These are phyloP conservation scores for Aculops lycopersici DNA, from an alignment of 1,140 invertebrate species.

Conservation along the genomic window DNA sequence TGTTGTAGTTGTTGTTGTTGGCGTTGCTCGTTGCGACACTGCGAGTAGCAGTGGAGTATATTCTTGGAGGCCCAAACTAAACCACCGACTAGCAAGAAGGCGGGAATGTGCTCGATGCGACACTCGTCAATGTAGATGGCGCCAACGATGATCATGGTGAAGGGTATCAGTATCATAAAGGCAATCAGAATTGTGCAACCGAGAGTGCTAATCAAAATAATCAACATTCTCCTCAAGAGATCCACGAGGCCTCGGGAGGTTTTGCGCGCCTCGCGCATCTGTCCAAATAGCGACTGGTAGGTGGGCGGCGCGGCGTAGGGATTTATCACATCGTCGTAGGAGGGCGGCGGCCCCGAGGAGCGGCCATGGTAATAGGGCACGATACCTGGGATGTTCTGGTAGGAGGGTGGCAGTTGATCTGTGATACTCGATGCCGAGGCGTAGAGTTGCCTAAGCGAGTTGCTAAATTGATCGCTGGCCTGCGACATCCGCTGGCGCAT, in stretches of 20 bases:
- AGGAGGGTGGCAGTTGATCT: background rate
- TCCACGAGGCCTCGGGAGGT: conserved; percentile 25
- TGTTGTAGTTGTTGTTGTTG: too few relatives aligned
- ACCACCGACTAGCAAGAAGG: conserved; percentile 49
- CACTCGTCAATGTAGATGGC: conserved; percentile 41
- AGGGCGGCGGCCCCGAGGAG: conserved; percentile 11
- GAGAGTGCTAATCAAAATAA: conserved; percentile 27
- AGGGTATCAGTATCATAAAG: conserved; percentile 25
- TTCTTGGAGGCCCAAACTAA: conserved; percentile 32
- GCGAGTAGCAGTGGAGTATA: conserved; percentile 22
- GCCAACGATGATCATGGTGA: conserved; percentile 31
- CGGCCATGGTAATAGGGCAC: conserved; percentile 10
- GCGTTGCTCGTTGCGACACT: conserved; percentile 11
- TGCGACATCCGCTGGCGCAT: too few relatives aligned
- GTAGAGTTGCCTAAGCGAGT: too few relatives aligned
- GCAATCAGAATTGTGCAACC: conserved; percentile 27
- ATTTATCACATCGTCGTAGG: conserved; percentile 13
- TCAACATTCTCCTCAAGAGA: conserved; percentile 26
- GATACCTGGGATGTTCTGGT: conserved; percentile 10
- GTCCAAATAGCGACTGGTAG: conserved; percentile 30
- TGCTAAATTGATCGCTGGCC: too few relatives aligned
- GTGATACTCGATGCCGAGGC: too few relatives aligned
- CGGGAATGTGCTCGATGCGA: conserved; percentile 36
- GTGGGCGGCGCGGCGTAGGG: conserved; percentile 26
- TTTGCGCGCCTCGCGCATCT: conserved; percentile 25